Evolutionary conservation across 2,888 invertebrate species (phyloP).

Genomic region (Trissolcus brochymenae): DNA sequence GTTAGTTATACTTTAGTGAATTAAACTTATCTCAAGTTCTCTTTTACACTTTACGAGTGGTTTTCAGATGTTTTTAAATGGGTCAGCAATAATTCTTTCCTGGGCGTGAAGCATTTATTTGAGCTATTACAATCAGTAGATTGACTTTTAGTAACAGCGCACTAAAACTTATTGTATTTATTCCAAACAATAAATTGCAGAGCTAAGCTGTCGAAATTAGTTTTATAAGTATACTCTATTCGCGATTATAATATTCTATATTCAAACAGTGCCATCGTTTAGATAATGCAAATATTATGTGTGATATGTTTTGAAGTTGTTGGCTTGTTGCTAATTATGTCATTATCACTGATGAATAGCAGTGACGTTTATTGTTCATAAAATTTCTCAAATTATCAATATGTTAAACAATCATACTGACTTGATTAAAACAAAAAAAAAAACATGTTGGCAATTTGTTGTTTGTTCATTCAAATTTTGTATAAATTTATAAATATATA

Average conservation of each 20-base stretch:
- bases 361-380: too few species aligned
- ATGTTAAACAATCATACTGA: neutral
- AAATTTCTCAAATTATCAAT: neutral
- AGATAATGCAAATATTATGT: neutral
- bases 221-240: neutral
- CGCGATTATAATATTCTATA: neutral
- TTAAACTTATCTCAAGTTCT: slow-evolving; percentile 33
- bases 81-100: slow-evolving; percentile 30
- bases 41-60: slow-evolving; percentile 18
- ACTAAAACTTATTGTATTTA: slow-evolving; percentile 24
- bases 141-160: slow-evolving; percentile 14
- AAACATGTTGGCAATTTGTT: slow-evolving; percentile 1
- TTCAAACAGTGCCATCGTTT: slow-evolving; percentile 5
- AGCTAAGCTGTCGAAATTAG: neutral
- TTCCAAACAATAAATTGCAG: slow-evolving; percentile 11
- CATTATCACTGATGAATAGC: neutral
- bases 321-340: too few species aligned
- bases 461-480: slow-evolving; percentile 1
- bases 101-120: slow-evolving; percentile 23
- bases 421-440: neutral
- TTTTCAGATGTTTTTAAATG: slow-evolving; percentile 39
- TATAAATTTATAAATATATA: too few species aligned
- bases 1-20: slow-evolving; percentile 41
- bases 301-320: too few species aligned
- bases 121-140: slow-evolving; percentile 30